Base-by-base conservation (phyloP, 2,797 vertebrate genomes). In the Molossus alvarezi region DNA sequence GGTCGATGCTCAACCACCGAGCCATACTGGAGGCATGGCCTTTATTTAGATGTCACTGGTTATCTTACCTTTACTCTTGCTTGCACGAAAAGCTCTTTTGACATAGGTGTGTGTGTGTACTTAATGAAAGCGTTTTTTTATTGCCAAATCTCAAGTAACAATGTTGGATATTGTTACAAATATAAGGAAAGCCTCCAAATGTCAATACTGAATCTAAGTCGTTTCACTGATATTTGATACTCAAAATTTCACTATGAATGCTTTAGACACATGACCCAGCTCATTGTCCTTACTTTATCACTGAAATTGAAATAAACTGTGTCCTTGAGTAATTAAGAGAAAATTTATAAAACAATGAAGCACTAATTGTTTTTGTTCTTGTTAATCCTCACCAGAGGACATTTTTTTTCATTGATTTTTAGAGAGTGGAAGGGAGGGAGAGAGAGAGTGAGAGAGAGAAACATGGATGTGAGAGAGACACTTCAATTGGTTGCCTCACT, bases 301-400 rank as follows among this genome's bases (percentile, higher is more conserved):
- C 69, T 88, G 84, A 76, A 20, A 95, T 77, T 3, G 1, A 84
- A 77, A 93, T 91, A 91, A 95, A 76, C n/a, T 96, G 37, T 79
- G 55, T 87, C 96, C 85, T 96, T 97, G 37, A 8, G 10, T 73
- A 65, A 96, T 86, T 97, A 71, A 96, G 21, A 37, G 83, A 82
- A 92, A 60, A 20, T 4, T 64, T 21, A 60, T 84, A 21, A 69
- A 93, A 72, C 51, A 53, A 21, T 84, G 0, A 73, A 83, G 37
- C 25, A 60, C 10, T 58, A 94, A 90, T 45, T 45, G 41, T 45
- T 45, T 45, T 45, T 45, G 41, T 45, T 45, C 41, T 45, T 45
- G 41, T 45, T 45, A 45, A 45, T 45, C 41, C 41, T 45, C 41
- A 45, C 41, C 6, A 6, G 3, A 45, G 41, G 41, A 45, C 6